Percentiles rank a stretch among this genome's conserved stretches.
Conservation (phyloP, 2,888 invertebrate genomes). For the Blomia tropicalis region DNA sequence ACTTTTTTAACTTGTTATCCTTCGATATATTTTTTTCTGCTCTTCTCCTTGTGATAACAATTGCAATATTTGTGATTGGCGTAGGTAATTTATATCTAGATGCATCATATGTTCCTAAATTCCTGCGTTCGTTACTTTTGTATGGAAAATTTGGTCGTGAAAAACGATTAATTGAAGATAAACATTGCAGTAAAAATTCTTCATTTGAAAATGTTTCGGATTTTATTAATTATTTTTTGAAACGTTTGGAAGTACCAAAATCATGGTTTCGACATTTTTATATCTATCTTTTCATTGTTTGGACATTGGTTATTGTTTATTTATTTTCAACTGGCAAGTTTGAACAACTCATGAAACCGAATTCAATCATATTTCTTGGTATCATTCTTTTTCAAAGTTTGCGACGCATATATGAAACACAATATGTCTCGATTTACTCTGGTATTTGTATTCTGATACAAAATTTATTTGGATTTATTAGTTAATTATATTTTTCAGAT, state of each 20-base stretch:
- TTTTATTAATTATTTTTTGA: neutral
- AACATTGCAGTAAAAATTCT: neutral
- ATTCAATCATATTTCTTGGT: neutral
- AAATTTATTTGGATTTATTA: neutral
- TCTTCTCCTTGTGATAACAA: neutral
- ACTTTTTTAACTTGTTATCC: neutral
- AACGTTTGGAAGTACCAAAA: neutral
- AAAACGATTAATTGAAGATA: neutral
- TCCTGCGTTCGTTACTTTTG: neutral
- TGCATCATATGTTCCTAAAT: neutral
- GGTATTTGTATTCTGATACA: neutral
- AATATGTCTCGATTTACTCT: constrained; percentile 1
- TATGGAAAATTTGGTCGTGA: constrained; percentile 3
- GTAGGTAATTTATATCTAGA: neutral
- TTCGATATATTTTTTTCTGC: too few relatives aligned
- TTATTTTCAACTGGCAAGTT: neutral
- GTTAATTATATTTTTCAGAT: neutral
- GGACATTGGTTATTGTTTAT: neutral
- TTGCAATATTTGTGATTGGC: neutral
- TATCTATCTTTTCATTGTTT: neutral
- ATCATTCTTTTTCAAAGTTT: neutral
- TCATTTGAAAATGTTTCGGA: neutral
- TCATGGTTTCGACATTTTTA: constrained; percentile 13
- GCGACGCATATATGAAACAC: neutral
- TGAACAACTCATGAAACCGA: neutral